A percentile compares a stretch with the other conserved stretches of the same genome.
phyloP scores from a whole-genome alignment of 30 jellyfish, hydroid and myxozoan species.

The Clytia hemisphaerica region DNA sequence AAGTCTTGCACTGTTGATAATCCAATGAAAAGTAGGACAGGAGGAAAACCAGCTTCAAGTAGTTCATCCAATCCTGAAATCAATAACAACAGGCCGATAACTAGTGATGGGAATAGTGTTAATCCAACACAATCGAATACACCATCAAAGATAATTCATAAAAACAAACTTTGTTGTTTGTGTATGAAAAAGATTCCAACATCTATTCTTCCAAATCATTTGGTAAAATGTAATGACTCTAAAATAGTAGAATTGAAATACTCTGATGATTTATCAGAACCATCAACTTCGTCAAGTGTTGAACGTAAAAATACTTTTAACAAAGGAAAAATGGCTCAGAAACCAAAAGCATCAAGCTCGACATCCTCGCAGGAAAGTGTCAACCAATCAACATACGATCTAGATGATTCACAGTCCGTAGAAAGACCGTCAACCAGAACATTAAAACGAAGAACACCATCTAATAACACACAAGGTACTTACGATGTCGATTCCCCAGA shows the following conservation, averaged over 20 bases:
- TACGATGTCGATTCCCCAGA: conserved; percentile 7
- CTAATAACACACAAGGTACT: neutral
- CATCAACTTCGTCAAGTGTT: too few relatives aligned
- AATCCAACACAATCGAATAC: neutral
- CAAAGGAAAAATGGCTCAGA: too few relatives aligned
- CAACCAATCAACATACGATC: too few relatives aligned
- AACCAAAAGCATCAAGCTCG: too few relatives aligned
- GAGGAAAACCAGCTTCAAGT: conserved; percentile 11
- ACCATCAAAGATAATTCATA: neutral
- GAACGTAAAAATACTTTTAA: too few relatives aligned
- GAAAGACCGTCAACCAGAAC: conserved; percentile 16
- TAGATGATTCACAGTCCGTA: neutral
- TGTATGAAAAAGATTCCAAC: conserved; percentile 2
- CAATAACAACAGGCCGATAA: neutral
- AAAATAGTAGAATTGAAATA: neutral
- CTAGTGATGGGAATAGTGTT: neutral
- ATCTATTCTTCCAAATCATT: neutral
- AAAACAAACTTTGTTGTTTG: conserved; percentile 11
- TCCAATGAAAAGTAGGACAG: conserved; percentile 43
- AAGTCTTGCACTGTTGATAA: conserved; percentile 83
- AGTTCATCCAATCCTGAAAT: neutral
- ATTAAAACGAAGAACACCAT: neutral
- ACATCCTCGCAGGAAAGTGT: too few relatives aligned
- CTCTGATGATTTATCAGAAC: too few relatives aligned
- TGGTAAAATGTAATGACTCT: conserved; percentile 19